These are phyloP conservation scores for Hylomyscus alleni DNA, from an alignment of 2,797 vertebrate species.

Conservation along the genomic window DNA sequence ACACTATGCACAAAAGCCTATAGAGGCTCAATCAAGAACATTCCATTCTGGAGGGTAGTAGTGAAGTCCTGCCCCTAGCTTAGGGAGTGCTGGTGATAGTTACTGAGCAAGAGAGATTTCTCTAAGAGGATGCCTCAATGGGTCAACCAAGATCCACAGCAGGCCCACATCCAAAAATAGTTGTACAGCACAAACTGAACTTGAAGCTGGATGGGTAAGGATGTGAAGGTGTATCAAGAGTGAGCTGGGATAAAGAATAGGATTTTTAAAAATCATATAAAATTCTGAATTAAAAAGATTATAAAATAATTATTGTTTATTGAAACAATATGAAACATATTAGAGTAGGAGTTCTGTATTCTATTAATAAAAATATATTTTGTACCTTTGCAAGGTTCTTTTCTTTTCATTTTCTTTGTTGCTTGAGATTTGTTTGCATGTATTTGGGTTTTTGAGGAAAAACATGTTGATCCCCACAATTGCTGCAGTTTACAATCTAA, in stretches of 20 bases:
- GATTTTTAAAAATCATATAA: not conserved
- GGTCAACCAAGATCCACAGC: not conserved
- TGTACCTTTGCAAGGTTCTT: not conserved
- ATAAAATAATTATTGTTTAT: not conserved
- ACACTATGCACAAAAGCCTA: not conserved
- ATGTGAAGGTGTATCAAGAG: not conserved
- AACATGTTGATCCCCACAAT: not conserved
- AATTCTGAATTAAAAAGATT: not conserved
- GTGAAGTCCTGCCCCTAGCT: not conserved
- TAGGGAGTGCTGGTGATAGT: not conserved
- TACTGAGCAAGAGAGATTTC: not conserved
- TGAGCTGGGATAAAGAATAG: not conserved
- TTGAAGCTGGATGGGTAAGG: no score
- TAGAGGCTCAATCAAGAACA: not conserved
- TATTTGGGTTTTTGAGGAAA: not conserved
- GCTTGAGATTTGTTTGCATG: not conserved
- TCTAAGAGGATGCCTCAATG: not conserved
- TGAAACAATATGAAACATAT: not conserved
- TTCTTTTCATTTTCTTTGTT: not conserved
- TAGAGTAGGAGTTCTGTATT: not conserved
- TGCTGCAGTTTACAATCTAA: not conserved
- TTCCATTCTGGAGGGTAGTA: not conserved
- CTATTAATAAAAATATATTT: not conserved
- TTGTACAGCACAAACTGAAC: not conserved
- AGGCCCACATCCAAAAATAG: not conserved